Evolutionary conservation across 2,113 vertebrate species (phyloP).

Genomic region (Dendropsophus ebraccatus): DNA sequence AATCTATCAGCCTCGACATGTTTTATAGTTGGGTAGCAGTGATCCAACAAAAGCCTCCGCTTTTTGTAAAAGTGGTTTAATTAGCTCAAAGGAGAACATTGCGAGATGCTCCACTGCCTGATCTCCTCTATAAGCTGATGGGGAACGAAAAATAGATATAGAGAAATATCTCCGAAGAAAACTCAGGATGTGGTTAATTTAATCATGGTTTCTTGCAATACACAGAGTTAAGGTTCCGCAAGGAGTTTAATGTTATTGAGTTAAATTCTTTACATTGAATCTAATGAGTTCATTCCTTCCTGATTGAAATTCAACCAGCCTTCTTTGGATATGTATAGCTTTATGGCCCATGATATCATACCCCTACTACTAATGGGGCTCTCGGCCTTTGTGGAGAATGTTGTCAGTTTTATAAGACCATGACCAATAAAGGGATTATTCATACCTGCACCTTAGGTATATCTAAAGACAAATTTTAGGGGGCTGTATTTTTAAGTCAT

Average conservation of each 20-base stretch:
- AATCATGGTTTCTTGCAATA: neutral
- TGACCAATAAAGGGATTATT: no score
- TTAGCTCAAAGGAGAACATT: conserved; percentile 34
- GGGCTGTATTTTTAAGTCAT: no score
- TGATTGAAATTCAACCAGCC: neutral
- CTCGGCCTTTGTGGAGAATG: neutral
- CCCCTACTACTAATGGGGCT: neutral
- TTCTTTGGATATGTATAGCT: neutral
- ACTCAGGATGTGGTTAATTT: neutral
- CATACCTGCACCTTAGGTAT: no score
- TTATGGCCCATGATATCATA: neutral
- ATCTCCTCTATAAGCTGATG: conserved; percentile 22
- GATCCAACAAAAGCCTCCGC: conserved; percentile 25
- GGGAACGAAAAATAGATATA: conserved; percentile 3
- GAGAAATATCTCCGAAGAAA: neutral
- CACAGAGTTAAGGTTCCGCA: neutral
- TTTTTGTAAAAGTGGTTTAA: conserved; percentile 25
- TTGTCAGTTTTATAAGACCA: neutral
- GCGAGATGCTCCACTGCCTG: neutral
- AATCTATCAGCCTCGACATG: conserved; percentile 12
- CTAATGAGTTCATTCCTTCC: neutral
- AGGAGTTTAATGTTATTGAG: neutral
- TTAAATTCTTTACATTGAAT: neutral
- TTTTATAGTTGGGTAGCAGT: conserved; percentile 19
- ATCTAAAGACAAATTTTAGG: no score